phyloP scores from a whole-genome alignment of 2,888 invertebrate genomes.

The Hetaerina titia region DNA sequence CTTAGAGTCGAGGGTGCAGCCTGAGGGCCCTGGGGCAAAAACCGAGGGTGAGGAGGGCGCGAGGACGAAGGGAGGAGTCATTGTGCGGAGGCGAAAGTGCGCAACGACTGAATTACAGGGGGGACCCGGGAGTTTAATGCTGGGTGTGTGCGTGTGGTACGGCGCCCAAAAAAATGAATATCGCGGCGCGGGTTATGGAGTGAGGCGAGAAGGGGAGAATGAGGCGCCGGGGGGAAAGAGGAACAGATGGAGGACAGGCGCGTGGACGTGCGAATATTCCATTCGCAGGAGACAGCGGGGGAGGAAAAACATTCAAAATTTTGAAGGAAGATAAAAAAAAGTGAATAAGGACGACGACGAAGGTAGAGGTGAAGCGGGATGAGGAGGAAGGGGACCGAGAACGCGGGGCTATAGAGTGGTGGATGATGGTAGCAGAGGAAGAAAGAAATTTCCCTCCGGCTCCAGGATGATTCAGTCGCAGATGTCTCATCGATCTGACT shows the following conservation, averaged over 20 bases:
- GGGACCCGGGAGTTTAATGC: background rate
- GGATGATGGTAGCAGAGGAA: too few relatives aligned
- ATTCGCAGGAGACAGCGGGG: background rate
- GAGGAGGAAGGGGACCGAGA: too few relatives aligned
- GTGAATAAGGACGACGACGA: background rate
- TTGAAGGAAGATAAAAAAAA: background rate
- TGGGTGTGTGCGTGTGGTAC: background rate
- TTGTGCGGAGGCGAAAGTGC: background rate
- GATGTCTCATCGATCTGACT: background rate
- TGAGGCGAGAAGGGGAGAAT: background rate
- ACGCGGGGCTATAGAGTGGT: too few relatives aligned
- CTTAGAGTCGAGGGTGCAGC: background rate
- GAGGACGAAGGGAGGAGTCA: background rate
- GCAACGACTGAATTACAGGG: background rate
- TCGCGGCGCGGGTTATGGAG: background rate
- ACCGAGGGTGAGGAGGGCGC: background rate
- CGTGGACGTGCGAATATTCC: background rate
- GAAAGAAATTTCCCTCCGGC: background rate
- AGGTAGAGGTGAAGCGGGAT: background rate
- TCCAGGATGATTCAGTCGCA: background rate
- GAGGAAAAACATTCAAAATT: background rate
- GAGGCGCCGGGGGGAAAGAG: too few relatives aligned
- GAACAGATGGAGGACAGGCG: too few relatives aligned
- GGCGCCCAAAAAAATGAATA: background rate
- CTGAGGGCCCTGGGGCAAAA: background rate